Conservation (phyloP, 1,140 invertebrate genomes). For the Papilio glaucus region DNA sequence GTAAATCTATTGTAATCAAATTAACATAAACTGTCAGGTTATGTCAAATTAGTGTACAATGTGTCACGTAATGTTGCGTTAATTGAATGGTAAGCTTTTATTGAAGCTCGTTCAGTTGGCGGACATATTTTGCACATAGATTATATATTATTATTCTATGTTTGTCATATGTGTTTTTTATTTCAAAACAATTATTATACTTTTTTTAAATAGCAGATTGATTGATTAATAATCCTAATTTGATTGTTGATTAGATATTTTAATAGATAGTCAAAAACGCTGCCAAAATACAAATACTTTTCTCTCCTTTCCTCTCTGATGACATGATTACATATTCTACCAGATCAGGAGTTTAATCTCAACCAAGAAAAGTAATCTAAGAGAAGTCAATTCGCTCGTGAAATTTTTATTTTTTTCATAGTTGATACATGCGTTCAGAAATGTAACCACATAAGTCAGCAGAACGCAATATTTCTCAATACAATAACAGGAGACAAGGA, state of each 20-base stretch:
- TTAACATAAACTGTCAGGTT: slow-evolving; percentile 39
- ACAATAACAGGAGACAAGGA: slow-evolving; percentile 68
- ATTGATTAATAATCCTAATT: no score
- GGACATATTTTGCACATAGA: slow-evolving; percentile 17
- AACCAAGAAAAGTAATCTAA: neutral
- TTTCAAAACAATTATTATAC: neutral
- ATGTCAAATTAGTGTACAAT: slow-evolving; percentile 45
- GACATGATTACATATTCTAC: no score
- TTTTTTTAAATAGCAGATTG: no score
- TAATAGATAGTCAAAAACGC: no score
- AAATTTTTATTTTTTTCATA: slow-evolving; percentile 9
- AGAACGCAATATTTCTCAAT: slow-evolving; percentile 75
- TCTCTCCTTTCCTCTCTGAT: no score
- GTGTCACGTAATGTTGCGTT: slow-evolving; percentile 38
- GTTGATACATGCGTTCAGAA: slow-evolving; percentile 40
- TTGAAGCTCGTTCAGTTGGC: slow-evolving; percentile 16
- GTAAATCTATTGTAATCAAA: slow-evolving; percentile 28
- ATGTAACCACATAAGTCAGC: slow-evolving; percentile 41
- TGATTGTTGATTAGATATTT: no score
- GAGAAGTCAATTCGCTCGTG: slow-evolving; percentile 8
- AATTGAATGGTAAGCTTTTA: slow-evolving; percentile 44
- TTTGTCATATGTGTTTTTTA: neutral
- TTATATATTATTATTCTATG: neutral
- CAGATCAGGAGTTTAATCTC: neutral
- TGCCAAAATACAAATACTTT: no score